Conservation (phyloP, 2,888 invertebrate species). For the Stenoptilia bipunctidactyla region DNA sequence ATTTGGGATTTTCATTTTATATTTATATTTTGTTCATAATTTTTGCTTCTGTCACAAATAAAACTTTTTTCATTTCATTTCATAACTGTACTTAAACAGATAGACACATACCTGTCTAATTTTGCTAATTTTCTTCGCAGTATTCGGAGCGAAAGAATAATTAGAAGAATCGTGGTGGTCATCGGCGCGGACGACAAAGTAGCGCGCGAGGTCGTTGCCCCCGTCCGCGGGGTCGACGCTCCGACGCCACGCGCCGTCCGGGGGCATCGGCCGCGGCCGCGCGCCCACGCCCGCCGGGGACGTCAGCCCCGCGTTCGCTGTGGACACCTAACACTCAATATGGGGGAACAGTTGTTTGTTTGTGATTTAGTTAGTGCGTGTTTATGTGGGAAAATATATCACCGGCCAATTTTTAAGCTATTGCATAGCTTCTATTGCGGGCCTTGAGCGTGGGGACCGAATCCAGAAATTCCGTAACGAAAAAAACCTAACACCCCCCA, state of each 20-base stretch:
- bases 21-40: background rate
- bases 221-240: slow-evolving; percentile 27
- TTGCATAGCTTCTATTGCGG: too few species aligned
- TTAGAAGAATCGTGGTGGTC: slow-evolving; percentile 61
- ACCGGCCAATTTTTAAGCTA: too few species aligned
- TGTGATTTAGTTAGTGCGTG: too few species aligned
- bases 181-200: slow-evolving; percentile 74
- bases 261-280: slow-evolving; percentile 74
- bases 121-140: slow-evolving; percentile 73
- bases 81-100: background rate
- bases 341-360: too few species aligned
- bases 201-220: slow-evolving; percentile 30
- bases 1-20: background rate
- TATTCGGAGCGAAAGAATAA: slow-evolving; percentile 73
- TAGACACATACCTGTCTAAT: slow-evolving; percentile 61
- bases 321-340: too few species aligned
- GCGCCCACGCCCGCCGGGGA: slow-evolving; percentile 83
- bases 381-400: too few species aligned
- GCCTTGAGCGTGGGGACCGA: too few species aligned
- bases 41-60: too few species aligned
- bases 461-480: too few species aligned
- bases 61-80: too few species aligned
- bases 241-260: slow-evolving; percentile 27
- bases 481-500: too few species aligned
- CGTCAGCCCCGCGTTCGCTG: slow-evolving; percentile 72